phyloP scores from a whole-genome alignment of 2,888 invertebrate species.

The Liopterus haemorrhoidalis region DNA sequence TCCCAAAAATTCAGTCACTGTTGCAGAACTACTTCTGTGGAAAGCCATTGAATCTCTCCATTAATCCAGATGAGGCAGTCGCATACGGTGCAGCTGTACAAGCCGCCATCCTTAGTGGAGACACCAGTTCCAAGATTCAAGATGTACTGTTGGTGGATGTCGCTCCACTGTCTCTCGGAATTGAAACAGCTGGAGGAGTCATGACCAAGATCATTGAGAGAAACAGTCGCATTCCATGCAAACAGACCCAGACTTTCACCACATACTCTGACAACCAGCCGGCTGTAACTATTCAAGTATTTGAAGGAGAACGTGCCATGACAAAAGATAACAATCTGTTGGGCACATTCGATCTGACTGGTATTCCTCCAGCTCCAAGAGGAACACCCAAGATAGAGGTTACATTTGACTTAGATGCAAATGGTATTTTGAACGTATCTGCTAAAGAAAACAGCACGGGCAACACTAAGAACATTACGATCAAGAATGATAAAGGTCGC shows the following conservation, averaged over 20 bases:
- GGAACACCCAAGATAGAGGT: constrained; percentile 64
- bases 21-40: constrained; percentile 71
- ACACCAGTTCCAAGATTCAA: constrained; percentile 64
- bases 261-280: constrained; percentile 65
- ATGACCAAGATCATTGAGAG: constrained; percentile 61
- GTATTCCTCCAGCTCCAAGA: constrained; percentile 65
- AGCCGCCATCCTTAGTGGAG: constrained; percentile 41
- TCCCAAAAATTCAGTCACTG: constrained; percentile 70
- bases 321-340: constrained; percentile 72
- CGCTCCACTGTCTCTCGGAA: constrained; percentile 63
- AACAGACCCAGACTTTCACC: constrained; percentile 55
- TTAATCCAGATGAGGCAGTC: constrained; percentile 44
- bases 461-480: constrained; percentile 67
- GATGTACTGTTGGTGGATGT: constrained; percentile 67
- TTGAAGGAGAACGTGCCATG: constrained; percentile 71
- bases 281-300: constrained; percentile 55
- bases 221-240: constrained; percentile 53
- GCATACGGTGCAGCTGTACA: constrained; percentile 44
- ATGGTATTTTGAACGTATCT: constrained; percentile 58
- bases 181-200: constrained; percentile 76
- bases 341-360: constrained; percentile 60
- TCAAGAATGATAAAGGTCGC: constrained; percentile 76
- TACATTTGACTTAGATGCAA: constrained; percentile 68
- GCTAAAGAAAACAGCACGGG: constrained; percentile 56
- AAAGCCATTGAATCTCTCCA: constrained; percentile 41